Base-by-base conservation (phyloP, 2,113 vertebrate species). In the Gallinago undulata region DNA sequence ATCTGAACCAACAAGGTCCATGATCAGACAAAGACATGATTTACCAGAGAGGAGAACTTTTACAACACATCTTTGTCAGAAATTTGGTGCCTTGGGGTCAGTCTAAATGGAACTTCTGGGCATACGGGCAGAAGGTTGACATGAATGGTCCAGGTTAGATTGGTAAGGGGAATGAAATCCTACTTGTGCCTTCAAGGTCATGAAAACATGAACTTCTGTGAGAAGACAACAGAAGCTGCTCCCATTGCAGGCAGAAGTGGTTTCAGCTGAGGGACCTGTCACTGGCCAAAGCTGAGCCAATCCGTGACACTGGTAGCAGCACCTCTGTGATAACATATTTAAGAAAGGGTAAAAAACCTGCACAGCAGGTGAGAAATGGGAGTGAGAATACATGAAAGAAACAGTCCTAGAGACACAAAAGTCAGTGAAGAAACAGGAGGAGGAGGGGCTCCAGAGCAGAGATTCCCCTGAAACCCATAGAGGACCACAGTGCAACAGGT, bases 231-330 rank as follows among this genome's bases (percentile, higher is more conserved):
- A 33, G 41, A 33, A 47, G 13, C 30, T 67, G 21, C 21, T 14
- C 21, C 33, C 11, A 35, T 47, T 33, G 30, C 24, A 24, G 33
- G n/a, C 21, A 47, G 11, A 68, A 18, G 10, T 30, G n/a, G 18
- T 37, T 30, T 31, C 75, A 50, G 21, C 10, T 50, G 28, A 7
- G 16, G 48, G 41, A 47, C 11, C 24, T 16, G 16, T 3, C 11
- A 1, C 50, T 57, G 19, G 33, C 23, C 35, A 70, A 76, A 64
- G 3, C 30, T 8, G 30, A 84, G 30, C 9, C 16, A 11, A 39
- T 45, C 23, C n/a, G 16, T 19, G 11, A 19, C 11, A 4, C 8
- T 48, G 19, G 5, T 18, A 37, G 5, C 2, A 37, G 5, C 2
- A 1, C 7, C 7, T 69, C 35, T 69, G 28, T 31, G 35, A 28